A percentile compares a stretch with the other conserved stretches of the same genome.
Evolutionary conservation across 2,888 invertebrate species (phyloP).

Genomic region (Hydropsyche betteni): DNA sequence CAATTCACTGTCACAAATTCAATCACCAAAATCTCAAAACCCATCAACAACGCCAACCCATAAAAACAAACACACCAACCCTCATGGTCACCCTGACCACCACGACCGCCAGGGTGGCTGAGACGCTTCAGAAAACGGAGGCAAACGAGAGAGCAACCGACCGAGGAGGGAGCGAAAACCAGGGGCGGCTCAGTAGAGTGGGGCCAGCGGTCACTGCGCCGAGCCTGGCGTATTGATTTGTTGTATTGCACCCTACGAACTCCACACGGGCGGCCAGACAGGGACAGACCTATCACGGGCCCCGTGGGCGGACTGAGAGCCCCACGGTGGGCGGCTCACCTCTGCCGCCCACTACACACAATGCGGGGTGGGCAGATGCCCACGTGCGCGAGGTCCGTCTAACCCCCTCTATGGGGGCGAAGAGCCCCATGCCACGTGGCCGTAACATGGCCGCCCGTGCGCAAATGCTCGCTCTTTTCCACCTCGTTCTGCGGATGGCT

Average conservation of each 20-base stretch:
- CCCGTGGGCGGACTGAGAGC: conserved; percentile 49
- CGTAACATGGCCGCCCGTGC: too few species aligned
- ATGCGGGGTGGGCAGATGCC: background rate
- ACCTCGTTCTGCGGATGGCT: too few species aligned
- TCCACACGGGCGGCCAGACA: conserved; percentile 46
- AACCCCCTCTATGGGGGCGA: too few species aligned
- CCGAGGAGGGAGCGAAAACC: background rate
- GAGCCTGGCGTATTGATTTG: conserved; percentile 70
- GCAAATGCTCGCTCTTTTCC: too few species aligned
- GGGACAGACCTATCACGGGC: conserved; percentile 50
- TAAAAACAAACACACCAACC: background rate
- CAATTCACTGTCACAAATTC: too few species aligned
- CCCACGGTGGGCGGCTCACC: too few species aligned
- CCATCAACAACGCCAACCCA: background rate
- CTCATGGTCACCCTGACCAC: background rate
- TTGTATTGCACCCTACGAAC: conserved; percentile 69
- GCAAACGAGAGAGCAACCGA: conserved; percentile 45
- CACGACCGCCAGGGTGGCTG: background rate
- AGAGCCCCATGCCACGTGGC: too few species aligned
- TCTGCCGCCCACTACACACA: too few species aligned
- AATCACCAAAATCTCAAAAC: background rate
- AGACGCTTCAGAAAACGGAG: conserved; percentile 52
- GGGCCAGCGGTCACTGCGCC: conserved; percentile 69
- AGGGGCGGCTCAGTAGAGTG: conserved; percentile 56
- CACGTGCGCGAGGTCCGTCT: conserved; percentile 3